Percentiles rank a stretch among this genome's conserved stretches.
Evolutionary conservation across 2,113 vertebrate species (phyloP).

Genomic region (Rhinoptilus africanus): DNA sequence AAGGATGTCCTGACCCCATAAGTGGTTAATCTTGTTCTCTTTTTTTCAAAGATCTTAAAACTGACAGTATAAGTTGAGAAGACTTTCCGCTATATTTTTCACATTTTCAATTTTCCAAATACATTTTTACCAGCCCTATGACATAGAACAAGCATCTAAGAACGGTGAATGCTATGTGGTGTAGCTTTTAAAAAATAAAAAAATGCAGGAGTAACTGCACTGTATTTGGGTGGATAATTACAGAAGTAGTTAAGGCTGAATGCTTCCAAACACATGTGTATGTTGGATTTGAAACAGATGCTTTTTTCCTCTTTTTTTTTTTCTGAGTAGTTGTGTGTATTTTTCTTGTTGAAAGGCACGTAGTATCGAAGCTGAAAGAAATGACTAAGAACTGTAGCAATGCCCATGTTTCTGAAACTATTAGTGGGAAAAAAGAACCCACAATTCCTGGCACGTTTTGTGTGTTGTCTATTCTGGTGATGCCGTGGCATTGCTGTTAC

Average conservation of each 20-base stretch:
- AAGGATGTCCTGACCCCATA: neutral
- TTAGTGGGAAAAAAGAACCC: neutral
- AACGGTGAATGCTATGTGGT: accelerated
- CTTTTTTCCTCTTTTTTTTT: neutral
- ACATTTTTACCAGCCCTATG: neutral
- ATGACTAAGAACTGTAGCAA: neutral
- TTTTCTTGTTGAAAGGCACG: neutral
- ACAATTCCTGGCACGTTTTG: accelerated
- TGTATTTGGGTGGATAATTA: neutral
- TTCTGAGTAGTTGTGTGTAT: neutral
- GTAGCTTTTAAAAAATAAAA: neutral
- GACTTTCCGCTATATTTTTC: neutral
- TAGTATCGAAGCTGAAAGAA: neutral
- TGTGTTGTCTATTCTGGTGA: neutral
- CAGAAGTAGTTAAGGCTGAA: neutral
- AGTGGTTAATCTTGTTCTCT: neutral
- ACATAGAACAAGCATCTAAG: neutral
- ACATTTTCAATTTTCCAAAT: neutral
- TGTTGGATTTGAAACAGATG: neutral
- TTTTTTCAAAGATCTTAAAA: neutral
- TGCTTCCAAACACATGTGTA: neutral
- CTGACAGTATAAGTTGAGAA: neutral
- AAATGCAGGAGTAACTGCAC: neutral
- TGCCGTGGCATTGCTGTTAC: neutral
- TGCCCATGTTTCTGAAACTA: neutral